These are phyloP conservation scores for Anguilla marmorata DNA, from an alignment of 2,797 vertebrate genomes.

Conservation along the genomic window DNA sequence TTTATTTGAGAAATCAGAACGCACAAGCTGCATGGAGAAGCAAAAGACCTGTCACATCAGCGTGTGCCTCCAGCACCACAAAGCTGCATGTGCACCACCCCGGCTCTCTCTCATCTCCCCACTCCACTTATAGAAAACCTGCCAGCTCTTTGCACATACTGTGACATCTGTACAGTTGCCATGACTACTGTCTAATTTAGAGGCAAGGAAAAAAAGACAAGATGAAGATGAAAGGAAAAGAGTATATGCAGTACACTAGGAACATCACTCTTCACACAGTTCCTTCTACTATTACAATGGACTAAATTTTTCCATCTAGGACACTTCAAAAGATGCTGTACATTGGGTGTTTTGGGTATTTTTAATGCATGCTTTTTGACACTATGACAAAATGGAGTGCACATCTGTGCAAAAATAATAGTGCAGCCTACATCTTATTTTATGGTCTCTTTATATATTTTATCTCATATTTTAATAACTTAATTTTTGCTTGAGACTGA, in stretches of 20 bases:
- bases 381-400: not conserved
- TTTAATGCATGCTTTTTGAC: not conserved
- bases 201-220: slow-evolving; percentile 35
- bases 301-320: not conserved
- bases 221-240: slow-evolving; percentile 33
- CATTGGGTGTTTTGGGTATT: not conserved
- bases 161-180: slow-evolving; percentile 42
- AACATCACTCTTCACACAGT: slow-evolving; percentile 31
- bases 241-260: slow-evolving; percentile 29
- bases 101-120: slow-evolving; percentile 33
- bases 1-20: not conserved
- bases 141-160: slow-evolving; percentile 14
- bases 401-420: not conserved
- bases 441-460: not conserved
- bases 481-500: not conserved
- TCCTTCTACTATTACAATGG: slow-evolving; percentile 7
- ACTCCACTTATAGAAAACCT: slow-evolving; percentile 33
- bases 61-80: not conserved
- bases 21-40: not conserved
- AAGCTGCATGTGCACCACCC: slow-evolving; percentile 43
- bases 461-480: not conserved
- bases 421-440: not conserved
- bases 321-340: not conserved
- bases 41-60: not conserved
- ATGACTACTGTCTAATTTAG: slow-evolving; percentile 52